Percentiles rank a stretch among this genome's conserved stretches.
These are phyloP conservation scores for Chymomyza amoena DNA, from an alignment of 2,888 invertebrate species.

Conservation along the genomic window DNA sequence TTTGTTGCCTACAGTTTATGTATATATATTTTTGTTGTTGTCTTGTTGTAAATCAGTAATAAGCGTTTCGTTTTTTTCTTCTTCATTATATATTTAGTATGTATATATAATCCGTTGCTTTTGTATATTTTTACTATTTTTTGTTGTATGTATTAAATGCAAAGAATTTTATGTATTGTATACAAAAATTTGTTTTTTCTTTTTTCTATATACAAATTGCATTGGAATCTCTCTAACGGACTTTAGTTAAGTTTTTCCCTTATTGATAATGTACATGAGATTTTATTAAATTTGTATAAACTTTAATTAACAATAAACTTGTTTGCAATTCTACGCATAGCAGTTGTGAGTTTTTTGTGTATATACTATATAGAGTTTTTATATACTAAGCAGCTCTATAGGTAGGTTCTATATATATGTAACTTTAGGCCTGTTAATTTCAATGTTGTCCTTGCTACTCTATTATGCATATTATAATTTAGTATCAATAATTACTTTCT, in stretches of 20 bases:
- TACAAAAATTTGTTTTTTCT: slow-evolving; percentile 19
- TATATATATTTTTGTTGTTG: not conserved
- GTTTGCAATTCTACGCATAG: slow-evolving; percentile 2
- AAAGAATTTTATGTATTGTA: slow-evolving; percentile 60
- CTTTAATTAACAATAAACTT: slow-evolving; percentile 16
- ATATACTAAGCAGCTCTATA: not conserved
- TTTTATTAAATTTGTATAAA: not conserved
- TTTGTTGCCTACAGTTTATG: slow-evolving; percentile 41
- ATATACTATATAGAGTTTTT: not conserved
- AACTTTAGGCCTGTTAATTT: slow-evolving; percentile 45
- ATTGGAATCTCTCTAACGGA: slow-evolving; percentile 43
- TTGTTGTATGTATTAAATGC: slow-evolving; percentile 54
- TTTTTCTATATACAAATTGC: slow-evolving; percentile 46
- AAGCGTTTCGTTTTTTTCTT: slow-evolving; percentile 53
- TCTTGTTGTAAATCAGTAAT: slow-evolving; percentile 61
- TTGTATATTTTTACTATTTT: slow-evolving; percentile 65
- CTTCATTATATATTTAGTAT: not conserved
- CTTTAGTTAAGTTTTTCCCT: not conserved
- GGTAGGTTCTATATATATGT: not conserved
- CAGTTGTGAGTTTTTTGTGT: not conserved
- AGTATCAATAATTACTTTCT: too few relatives aligned
- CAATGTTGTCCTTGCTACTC: slow-evolving; percentile 15
- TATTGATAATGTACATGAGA: too few relatives aligned
- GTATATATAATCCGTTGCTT: slow-evolving; percentile 6
- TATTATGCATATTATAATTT: not conserved